Evolutionary conservation across 2,888 invertebrate species (phyloP).

Genomic region (Nezara viridula): DNA sequence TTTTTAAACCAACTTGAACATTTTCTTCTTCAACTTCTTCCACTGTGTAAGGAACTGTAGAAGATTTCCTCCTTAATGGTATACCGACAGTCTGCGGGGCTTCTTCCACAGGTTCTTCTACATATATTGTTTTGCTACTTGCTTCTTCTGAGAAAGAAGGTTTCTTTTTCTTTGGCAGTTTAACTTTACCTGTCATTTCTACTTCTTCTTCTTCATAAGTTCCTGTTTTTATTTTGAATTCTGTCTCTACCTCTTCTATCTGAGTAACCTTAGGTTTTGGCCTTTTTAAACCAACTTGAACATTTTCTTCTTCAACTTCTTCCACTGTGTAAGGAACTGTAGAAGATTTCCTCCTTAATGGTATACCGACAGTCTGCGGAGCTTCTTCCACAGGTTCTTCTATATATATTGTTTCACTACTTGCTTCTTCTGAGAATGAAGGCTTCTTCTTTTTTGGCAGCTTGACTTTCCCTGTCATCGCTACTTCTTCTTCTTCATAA

Average conservation of each 20-base stretch:
- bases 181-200: conserved; percentile 87
- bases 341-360: conserved; percentile 67
- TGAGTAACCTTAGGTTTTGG: conserved; percentile 73
- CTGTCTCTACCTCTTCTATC: conserved; percentile 90
- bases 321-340: conserved; percentile 72
- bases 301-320: conserved; percentile 74
- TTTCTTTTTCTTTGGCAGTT: conserved; percentile 78
- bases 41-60: conserved; percentile 71
- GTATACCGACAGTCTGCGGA: conserved; percentile 68
- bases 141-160: conserved; percentile 85
- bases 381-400: conserved; percentile 75
- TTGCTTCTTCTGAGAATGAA: conserved; percentile 83
- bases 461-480: conserved; percentile 87
- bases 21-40: conserved; percentile 75
- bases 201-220: conserved; percentile 91
- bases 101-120: conserved; percentile 76
- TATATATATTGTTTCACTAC: conserved; percentile 73
- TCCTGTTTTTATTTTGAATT: conserved; percentile 88
- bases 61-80: conserved; percentile 68
- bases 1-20: conserved; percentile 69
- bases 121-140: conserved; percentile 77
- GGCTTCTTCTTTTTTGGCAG: conserved; percentile 79
- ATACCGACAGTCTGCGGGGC: conserved; percentile 70
- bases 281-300: conserved; percentile 69
- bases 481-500: conserved; percentile 89